Evolutionary conservation across 2,888 invertebrate genomes (phyloP), one percentile per base, ranked within the genome.

Genomic region (Nomada fucata): DNA sequence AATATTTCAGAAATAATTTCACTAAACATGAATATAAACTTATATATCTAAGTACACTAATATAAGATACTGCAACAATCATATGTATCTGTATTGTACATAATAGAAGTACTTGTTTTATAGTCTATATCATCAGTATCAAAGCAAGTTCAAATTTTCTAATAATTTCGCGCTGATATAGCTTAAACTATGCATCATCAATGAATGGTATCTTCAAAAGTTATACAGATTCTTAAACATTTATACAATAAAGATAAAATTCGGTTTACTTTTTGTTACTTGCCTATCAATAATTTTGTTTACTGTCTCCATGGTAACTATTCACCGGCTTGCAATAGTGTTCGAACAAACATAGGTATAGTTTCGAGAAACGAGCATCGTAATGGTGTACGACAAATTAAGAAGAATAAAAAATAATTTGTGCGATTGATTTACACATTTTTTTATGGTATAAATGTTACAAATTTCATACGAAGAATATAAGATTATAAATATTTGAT

Each of bases 281-380:
- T n/a, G 2, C 60, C 44, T 2, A 26, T 23, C 2, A 13, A 7
- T 53, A 13, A 70, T 9, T 11, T 13, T 13, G 44, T 18, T 29
- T n/a, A 15, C 11, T 11, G 69, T 79, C 50, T 20, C 71, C 47
- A 71, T 78, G 36, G 79, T 50, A 79, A 79, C 79, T 29, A 15
- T 20, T 69, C 20, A 63, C 20, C 7, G 13, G 2, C 36, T 44
- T 64, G 9, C 10, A 42, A 61, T 78, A 50, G 53, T 78, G 42
- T 55, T 55, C 7, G 2, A 71, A 60, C n/a, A 42, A 36, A 55
- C 9, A 20, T 42, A 52, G 15, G 15, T 15, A 15, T 15, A 47
- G 36, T 42, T 53, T 13, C 5, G 44, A 3, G 44, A 47, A 23
- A 26, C 1, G 2, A 71, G 61, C 15, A 36, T 47, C 53, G 29